A percentile compares a stretch with the other conserved stretches of the same genome.
Evolutionary conservation across 2,888 invertebrate species (phyloP).

Genomic region (Troides aeacus): DNA sequence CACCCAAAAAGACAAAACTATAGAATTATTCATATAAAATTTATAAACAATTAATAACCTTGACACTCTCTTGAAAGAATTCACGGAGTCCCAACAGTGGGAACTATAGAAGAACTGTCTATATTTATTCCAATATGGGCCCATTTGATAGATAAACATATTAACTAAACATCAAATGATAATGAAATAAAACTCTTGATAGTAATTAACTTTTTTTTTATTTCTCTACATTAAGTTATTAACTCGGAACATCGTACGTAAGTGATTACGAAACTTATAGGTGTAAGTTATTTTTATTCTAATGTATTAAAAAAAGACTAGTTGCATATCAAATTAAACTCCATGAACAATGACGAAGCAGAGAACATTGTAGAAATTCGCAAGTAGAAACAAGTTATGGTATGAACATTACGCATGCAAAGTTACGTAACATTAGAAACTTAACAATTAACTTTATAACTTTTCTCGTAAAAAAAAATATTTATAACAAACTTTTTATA

Average conservation of each 20-base stretch:
- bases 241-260: not conserved
- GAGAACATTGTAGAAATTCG: conserved; percentile 18
- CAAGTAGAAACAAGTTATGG: conserved; percentile 11
- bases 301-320: not conserved
- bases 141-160: no score
- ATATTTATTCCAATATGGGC: no score
- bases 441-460: conserved; percentile 19
- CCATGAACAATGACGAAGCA: conserved; percentile 15
- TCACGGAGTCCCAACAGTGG: no score
- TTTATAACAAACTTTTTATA: not conserved
- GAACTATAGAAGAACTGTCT: no score
- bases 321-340: conserved; percentile 1
- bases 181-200: no score
- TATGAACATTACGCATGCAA: conserved; percentile 18
- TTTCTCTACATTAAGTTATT: no score
- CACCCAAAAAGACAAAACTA: no score
- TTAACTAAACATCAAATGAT: no score
- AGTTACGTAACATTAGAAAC: conserved; percentile 27
- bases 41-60: no score
- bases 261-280: not conserved
- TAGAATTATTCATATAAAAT: no score
- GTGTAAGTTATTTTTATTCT: not conserved
- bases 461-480: not conserved
- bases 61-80: no score
- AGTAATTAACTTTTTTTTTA: no score